These are phyloP conservation scores for Oncopeltus fasciatus DNA, from an alignment of 1,140 invertebrate genomes.

Conservation along the genomic window DNA sequence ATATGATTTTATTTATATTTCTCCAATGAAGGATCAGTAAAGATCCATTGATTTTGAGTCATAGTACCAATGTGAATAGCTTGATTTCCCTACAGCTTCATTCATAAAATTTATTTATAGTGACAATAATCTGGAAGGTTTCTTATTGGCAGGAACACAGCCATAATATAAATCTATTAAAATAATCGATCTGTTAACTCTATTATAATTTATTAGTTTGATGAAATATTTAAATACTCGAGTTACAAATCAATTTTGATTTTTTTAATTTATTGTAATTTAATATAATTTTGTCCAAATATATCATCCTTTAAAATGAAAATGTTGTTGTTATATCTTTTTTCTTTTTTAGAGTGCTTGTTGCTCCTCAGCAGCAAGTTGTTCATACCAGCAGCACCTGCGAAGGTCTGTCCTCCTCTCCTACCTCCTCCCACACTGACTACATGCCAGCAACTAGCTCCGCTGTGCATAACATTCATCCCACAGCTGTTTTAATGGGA, in stretches of 20 bases:
- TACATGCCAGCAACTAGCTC: slow-evolving; percentile 57
- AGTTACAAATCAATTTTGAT: neutral
- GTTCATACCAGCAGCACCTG: slow-evolving; percentile 38
- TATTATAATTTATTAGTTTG: too few relatives aligned
- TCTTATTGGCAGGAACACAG: too few relatives aligned
- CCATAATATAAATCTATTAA: too few relatives aligned
- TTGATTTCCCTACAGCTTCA: too few relatives aligned
- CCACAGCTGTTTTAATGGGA: slow-evolving; percentile 19
- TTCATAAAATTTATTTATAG: too few relatives aligned
- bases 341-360: slow-evolving; percentile 34
- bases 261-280: neutral
- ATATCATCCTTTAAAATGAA: neutral
- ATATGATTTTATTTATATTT: too few relatives aligned
- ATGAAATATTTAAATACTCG: too few relatives aligned
- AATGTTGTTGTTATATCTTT: neutral
- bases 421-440: slow-evolving; percentile 46
- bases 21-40: too few relatives aligned
- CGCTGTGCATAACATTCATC: slow-evolving; percentile 27
- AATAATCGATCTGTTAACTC: too few relatives aligned
- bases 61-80: too few relatives aligned
- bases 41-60: too few relatives aligned
- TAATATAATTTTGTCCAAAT: neutral
- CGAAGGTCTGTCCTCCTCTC: slow-evolving; percentile 38
- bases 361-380: slow-evolving; percentile 42
- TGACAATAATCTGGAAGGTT: too few relatives aligned